Evolutionary conservation across 2,797 vertebrate genomes (phyloP), one percentile per base, ranked within the genome.

Genomic region (Clarias fuscus): DNA sequence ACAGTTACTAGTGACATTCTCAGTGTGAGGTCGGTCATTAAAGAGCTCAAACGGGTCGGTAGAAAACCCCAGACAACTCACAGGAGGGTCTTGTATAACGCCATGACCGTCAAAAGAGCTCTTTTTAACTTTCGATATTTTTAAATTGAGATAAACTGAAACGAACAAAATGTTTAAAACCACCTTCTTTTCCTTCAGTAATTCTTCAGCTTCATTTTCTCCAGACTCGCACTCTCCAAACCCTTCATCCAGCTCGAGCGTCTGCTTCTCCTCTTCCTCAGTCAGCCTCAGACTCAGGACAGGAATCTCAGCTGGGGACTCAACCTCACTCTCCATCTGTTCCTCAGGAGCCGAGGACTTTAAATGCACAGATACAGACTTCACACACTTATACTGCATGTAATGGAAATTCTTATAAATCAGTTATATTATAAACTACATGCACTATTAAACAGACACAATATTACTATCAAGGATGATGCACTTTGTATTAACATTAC

Each of bases 111-210:
- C 68, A 68, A 33, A 33, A 40, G 7, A 40, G 68, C 70, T 73
- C 11, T 73, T 73, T 53, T 11, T 6, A 24, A 43, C 3, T 5
- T 24, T 48, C 13, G 4, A 30, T 5, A 22, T 59, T 27, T 59
- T 8, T 59, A 11, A 59, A 7, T n/a, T 53, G 14, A 76, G 53
- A 76, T 27, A 20, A 76, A 76, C n/a, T 10, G 53, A 71, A 70
- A 37, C 5, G 24, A 53, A 5, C 22, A 27, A 27, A 37, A 48
- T 13, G 22, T 33, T 22, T 24, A 11, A 37, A 24, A 3, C 24
- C 40, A 95, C 95, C 92, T 96, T 96, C 88, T 91, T 92, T 30
- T 94, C 89, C 59, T 91, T 92, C 30, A 95, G 83, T 33, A 93
- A 62, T 59, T 93, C 92, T 61, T 91, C 90, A 1, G 67, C 13